These are phyloP conservation scores for Moxostoma hubbsi DNA, from an alignment of 2,797 vertebrate genomes.

Conservation along the genomic window DNA sequence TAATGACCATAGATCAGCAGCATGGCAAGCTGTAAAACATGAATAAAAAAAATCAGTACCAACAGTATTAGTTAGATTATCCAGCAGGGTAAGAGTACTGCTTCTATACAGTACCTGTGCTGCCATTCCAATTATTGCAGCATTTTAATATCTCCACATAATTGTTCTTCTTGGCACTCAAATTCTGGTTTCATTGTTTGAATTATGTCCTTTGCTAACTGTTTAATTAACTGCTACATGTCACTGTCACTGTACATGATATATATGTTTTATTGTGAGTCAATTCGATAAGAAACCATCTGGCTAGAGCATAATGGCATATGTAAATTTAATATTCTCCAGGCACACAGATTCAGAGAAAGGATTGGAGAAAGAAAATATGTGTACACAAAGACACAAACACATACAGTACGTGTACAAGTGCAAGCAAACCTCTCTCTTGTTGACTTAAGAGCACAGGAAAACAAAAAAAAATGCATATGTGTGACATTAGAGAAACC, in stretches of 20 bases:
- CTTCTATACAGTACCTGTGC: not conserved
- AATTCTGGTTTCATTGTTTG: not conserved
- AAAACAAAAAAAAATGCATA: slow-evolving; percentile 3
- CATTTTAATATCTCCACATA: not conserved
- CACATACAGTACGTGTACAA: slow-evolving; percentile 2
- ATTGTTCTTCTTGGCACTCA: not conserved
- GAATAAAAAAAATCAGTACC: not conserved
- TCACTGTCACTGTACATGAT: not conserved
- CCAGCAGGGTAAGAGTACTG: not conserved
- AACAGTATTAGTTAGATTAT: not conserved
- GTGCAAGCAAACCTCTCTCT: not conserved
- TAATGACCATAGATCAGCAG: not conserved
- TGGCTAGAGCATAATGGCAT: slow-evolving; percentile 4
- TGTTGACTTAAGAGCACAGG: not conserved
- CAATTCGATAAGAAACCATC: not conserved
- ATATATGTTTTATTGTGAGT: not conserved
- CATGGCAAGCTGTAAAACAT: not conserved
- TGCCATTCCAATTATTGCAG: not conserved
- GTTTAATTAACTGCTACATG: not conserved
- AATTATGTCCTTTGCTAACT: not conserved
- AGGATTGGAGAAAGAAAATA: not conserved
- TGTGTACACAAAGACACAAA: slow-evolving; percentile 12
- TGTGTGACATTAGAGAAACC: not conserved
- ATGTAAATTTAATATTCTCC: slow-evolving; percentile 28
- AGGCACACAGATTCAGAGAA: not conserved